Conservation (phyloP, 2,797 vertebrate species). For the Tiaroga cobitis region DNA sequence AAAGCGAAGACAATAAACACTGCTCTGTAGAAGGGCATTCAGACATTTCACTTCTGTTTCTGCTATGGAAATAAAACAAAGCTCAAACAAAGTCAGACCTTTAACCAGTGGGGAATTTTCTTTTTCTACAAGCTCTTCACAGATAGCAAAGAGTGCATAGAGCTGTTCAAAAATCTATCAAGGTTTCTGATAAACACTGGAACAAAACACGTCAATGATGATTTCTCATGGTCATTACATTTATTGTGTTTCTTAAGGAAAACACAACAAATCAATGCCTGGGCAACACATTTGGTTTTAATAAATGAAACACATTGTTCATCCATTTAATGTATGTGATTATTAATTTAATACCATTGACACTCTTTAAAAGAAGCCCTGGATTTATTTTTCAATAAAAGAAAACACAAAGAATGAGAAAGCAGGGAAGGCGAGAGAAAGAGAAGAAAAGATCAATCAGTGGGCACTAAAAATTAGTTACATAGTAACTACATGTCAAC, state of each 20-base stretch:
- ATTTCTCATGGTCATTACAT: conserved; percentile 30
- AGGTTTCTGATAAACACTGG: conserved; percentile 23
- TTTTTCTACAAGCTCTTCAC: neutral
- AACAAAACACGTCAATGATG: conserved; percentile 17
- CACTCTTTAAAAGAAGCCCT: neutral
- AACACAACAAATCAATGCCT: conserved; percentile 33
- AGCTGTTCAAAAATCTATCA: conserved; percentile 24
- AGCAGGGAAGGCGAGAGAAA: neutral
- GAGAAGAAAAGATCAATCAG: neutral
- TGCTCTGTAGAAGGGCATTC: neutral
- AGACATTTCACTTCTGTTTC: neutral
- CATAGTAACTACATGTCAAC: neutral
- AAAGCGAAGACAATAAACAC: neutral
- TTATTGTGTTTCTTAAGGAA: conserved; percentile 35
- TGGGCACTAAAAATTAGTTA: neutral
- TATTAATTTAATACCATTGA: conserved; percentile 11
- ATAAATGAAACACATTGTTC: conserved; percentile 8
- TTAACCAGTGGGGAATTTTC: neutral
- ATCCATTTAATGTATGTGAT: conserved; percentile 6
- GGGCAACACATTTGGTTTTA: neutral
- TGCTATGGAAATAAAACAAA: neutral
- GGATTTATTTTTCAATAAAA: neutral
- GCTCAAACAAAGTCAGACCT: neutral
- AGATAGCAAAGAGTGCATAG: conserved; percentile 7
- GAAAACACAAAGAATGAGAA: conserved; percentile 7